Conservation (phyloP, 2,888 invertebrate species). For the Priocnemis perturbator region DNA sequence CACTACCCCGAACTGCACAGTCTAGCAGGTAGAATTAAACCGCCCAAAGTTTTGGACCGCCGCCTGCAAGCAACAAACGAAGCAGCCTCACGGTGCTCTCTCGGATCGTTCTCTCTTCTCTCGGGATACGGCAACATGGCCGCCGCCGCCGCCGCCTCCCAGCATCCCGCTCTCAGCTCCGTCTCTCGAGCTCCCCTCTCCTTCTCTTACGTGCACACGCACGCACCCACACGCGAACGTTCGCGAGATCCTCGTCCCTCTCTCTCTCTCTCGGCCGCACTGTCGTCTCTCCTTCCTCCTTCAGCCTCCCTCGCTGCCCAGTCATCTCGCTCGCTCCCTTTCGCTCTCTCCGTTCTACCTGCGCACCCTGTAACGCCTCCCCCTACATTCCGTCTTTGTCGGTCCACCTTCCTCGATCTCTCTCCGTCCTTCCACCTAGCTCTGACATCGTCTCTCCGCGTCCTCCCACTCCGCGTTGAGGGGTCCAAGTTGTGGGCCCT, state of each 20-base stretch:
- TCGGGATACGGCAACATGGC: slow-evolving; percentile 84
- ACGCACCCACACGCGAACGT: slow-evolving; percentile 36
- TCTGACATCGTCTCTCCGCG: slow-evolving; percentile 26
- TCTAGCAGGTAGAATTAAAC: slow-evolving; percentile 52
- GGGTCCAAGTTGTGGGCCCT: slow-evolving; percentile 39
- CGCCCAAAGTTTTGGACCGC: slow-evolving; percentile 63
- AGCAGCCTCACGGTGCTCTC: slow-evolving; percentile 60
- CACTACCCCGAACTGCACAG: slow-evolving; percentile 49
- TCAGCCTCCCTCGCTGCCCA: slow-evolving; percentile 20
- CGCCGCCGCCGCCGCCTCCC: slow-evolving; percentile 80
- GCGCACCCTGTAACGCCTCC: slow-evolving; percentile 35
- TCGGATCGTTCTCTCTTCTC: slow-evolving; percentile 63
- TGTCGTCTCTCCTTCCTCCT: slow-evolving; percentile 2
- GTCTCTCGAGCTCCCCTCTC: slow-evolving; percentile 51
- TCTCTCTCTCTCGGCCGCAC: slow-evolving; percentile 24
- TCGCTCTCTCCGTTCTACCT: slow-evolving; percentile 36
- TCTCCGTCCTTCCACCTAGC: slow-evolving; percentile 14
- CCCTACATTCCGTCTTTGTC: slow-evolving; percentile 20
- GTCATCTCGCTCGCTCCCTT: slow-evolving; percentile 13
- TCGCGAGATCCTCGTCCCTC: slow-evolving; percentile 44
- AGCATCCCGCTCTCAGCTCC: slow-evolving; percentile 76
- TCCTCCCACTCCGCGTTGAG: slow-evolving; percentile 38
- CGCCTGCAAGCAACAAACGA: slow-evolving; percentile 67
- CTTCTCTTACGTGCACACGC: slow-evolving; percentile 22
- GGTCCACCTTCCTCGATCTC: slow-evolving; percentile 16